Percentiles rank a stretch among this genome's conserved stretches.
Evolutionary conservation across 1,140 invertebrate genomes (phyloP).

Genomic region (Bombus confusus): DNA sequence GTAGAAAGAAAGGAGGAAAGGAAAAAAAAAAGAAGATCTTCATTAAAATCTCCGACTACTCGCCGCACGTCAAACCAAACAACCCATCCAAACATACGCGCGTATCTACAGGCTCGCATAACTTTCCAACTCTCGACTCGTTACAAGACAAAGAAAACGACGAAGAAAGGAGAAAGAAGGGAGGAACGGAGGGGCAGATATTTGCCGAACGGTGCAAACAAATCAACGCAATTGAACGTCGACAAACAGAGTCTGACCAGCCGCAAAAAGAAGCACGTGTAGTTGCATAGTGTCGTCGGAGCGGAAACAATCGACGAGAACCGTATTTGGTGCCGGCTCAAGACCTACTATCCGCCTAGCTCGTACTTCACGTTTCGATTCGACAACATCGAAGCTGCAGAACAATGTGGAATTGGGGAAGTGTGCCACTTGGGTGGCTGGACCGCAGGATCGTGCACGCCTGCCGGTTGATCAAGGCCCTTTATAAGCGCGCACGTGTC

Average conservation of each 20-base stretch:
- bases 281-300: slow-evolving; percentile 1
- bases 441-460: slow-evolving; percentile 23
- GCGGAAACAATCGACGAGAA: slow-evolving; percentile 6
- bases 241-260: slow-evolving; percentile 3
- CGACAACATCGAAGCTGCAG: background rate
- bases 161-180: background rate
- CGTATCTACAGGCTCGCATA: background rate
- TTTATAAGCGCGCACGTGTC: background rate
- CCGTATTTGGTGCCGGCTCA: slow-evolving; percentile 3
- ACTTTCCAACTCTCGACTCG: background rate
- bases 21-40: background rate
- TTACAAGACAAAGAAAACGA: background rate
- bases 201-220: slow-evolving; percentile 14
- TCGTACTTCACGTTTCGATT: slow-evolving; percentile 19
- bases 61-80: background rate
- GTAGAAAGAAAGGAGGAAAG: background rate
- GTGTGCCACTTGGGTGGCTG: slow-evolving; percentile 40
- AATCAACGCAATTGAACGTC: slow-evolving; percentile 27
- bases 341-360: slow-evolving; percentile 28
- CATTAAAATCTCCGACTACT: background rate
- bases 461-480: slow-evolving; percentile 37
- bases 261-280: slow-evolving; percentile 8
- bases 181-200: background rate
- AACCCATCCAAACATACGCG: background rate
- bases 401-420: slow-evolving; percentile 60